Conservation (phyloP, 1,140 invertebrate species). For the Araneus ventricosus region DNA sequence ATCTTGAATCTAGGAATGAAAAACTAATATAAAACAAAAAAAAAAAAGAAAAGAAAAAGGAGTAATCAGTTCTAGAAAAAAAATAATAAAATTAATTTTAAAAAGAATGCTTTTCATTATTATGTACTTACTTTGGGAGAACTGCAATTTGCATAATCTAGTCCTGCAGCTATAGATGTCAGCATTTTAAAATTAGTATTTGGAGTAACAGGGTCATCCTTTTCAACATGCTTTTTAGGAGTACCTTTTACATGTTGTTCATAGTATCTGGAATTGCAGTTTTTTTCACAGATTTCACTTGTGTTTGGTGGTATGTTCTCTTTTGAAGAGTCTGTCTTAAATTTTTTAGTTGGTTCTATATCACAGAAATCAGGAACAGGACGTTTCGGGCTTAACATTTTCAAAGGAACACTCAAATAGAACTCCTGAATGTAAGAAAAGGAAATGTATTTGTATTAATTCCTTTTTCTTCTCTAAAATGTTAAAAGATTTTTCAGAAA, state of each 20-base stretch:
- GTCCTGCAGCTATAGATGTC: slow-evolving; percentile 44
- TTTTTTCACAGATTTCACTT: not conserved
- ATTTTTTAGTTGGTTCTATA: not conserved
- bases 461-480: no score
- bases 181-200: slow-evolving; percentile 55
- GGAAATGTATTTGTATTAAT: no score
- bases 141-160: slow-evolving; percentile 58
- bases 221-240: slow-evolving; percentile 34
- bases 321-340: not conserved
- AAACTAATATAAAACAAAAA: no score
- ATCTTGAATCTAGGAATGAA: no score
- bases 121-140: slow-evolving; percentile 36
- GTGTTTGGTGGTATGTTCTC: slow-evolving; percentile 43
- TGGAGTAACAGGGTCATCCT: slow-evolving; percentile 47
- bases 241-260: not conserved
- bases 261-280: not conserved
- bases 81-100: no score
- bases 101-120: no score
- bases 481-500: no score
- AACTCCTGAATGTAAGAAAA: no score
- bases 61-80: no score
- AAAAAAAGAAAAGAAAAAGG: no score
- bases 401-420: not conserved
- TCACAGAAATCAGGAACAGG: not conserved
- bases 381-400: not conserved